Conservation (phyloP, 92 coral and sea anemone genomes). For the Palythoa heliodiscus region DNA sequence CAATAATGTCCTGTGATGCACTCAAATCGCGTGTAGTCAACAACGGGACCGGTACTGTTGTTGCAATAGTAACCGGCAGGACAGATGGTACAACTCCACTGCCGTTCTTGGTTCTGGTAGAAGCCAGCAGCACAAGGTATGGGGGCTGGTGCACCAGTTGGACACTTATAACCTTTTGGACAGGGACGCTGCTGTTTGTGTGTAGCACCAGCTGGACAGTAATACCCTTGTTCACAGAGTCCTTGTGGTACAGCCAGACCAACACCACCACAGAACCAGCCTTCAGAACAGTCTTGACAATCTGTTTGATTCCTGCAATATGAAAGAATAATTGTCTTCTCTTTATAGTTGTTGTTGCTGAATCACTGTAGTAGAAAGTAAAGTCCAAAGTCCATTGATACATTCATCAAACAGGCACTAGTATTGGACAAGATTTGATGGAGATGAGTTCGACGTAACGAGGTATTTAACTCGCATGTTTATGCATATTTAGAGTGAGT, state of each 20-base stretch:
- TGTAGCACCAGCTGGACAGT: slow-evolving; percentile 84
- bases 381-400: not conserved
- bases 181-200: slow-evolving; percentile 68
- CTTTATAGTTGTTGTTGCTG: too few relatives aligned
- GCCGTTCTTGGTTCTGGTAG: slow-evolving; percentile 73
- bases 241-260: slow-evolving; percentile 84
- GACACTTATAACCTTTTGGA: slow-evolving; percentile 81
- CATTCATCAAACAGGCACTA: not conserved
- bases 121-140: slow-evolving; percentile 85
- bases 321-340: not conserved
- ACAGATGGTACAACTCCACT: slow-evolving; percentile 71
- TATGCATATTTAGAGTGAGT: too few relatives aligned
- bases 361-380: too few relatives aligned
- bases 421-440: too few relatives aligned
- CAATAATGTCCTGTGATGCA: slow-evolving; percentile 93
- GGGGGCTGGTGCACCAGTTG: slow-evolving; percentile 78
- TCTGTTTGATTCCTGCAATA: slow-evolving; percentile 82
- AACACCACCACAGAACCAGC: slow-evolving; percentile 92
- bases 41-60: slow-evolving; percentile 85
- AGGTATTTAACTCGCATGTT: too few relatives aligned
- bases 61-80: slow-evolving; percentile 86
- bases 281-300: slow-evolving; percentile 87
- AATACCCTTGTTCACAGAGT: slow-evolving; percentile 80
- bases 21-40: slow-evolving; percentile 58
- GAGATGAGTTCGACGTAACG: too few relatives aligned